These are phyloP conservation scores for Gorsachius goisagi DNA, from an alignment of 2,113 vertebrate genomes.

Conservation along the genomic window DNA sequence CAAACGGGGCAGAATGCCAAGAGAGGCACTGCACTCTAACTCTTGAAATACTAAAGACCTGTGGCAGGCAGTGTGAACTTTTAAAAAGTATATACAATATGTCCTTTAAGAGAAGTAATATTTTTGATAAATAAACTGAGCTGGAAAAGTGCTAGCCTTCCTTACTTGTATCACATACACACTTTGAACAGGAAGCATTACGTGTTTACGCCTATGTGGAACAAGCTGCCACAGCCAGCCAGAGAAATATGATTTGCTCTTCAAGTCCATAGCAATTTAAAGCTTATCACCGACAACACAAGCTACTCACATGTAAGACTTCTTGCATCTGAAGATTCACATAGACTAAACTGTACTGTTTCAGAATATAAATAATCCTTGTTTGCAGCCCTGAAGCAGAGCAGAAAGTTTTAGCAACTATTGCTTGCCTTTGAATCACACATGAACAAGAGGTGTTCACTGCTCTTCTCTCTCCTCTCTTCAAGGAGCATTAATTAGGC, in stretches of 20 bases:
- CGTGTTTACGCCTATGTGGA: rapidly evolving
- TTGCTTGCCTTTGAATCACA: neutral
- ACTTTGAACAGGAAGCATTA: neutral
- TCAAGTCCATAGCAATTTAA: neutral
- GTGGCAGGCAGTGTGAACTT: neutral
- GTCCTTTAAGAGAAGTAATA: neutral
- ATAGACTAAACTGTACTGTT: neutral
- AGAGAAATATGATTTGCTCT: neutral
- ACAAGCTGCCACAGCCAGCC: neutral
- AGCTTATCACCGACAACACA: neutral
- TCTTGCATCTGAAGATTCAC: neutral
- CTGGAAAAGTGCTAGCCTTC: neutral
- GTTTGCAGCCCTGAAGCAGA: neutral
- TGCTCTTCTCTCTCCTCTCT: neutral
- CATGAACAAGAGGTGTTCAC: neutral
- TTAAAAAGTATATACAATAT: neutral
- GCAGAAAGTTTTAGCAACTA: neutral
- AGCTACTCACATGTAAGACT: neutral
- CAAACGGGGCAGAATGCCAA: slow-evolving; percentile 48
- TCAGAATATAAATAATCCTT: slow-evolving; percentile 23
- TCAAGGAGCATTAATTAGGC: neutral
- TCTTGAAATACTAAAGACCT: neutral
- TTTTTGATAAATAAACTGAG: neutral
- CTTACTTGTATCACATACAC: neutral
- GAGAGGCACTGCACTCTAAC: neutral